A percentile compares a stretch with the other conserved stretches of the same genome.
These are phyloP conservation scores for Lepetodrilus schrolli DNA, from an alignment of 2,888 invertebrate genomes.

Conservation along the genomic window DNA sequence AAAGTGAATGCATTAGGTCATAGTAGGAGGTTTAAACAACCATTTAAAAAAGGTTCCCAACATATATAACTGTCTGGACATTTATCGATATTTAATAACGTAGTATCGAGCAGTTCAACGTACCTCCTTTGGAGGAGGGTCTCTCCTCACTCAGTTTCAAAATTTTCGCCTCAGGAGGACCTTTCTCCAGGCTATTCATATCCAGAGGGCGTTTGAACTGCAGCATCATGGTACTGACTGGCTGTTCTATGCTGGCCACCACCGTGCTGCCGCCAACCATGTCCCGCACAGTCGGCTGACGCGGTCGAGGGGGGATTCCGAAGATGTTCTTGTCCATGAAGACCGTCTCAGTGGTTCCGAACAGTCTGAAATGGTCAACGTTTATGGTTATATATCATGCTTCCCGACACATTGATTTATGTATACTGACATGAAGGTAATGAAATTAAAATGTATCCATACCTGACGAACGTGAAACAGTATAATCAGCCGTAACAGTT, in stretches of 20 bases:
- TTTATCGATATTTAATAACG: too few relatives aligned
- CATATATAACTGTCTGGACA: too few relatives aligned
- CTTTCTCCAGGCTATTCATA: constrained; percentile 68
- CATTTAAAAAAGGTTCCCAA: too few relatives aligned
- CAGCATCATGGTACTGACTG: constrained; percentile 53
- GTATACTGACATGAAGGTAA: too few relatives aligned
- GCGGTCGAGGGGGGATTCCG: constrained; percentile 51
- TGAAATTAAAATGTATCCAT: too few relatives aligned
- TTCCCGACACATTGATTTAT: background rate
- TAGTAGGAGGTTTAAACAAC: too few relatives aligned
- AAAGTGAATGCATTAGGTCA: too few relatives aligned
- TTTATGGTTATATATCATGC: background rate
- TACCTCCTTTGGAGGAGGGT: too few relatives aligned
- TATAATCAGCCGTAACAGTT: too few relatives aligned
- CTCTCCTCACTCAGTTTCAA: constrained; percentile 14
- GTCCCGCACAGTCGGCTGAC: constrained; percentile 50
- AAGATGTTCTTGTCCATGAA: constrained; percentile 60
- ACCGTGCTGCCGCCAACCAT: constrained; percentile 60
- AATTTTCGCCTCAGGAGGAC: constrained; percentile 58
- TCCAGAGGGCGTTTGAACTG: constrained; percentile 65
- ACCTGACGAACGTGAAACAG: too few relatives aligned
- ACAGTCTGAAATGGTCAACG: constrained; percentile 49
- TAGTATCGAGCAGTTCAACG: too few relatives aligned
- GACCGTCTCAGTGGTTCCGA: constrained; percentile 63
- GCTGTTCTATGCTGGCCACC: constrained; percentile 59